Evolutionary conservation across 2,888 invertebrate species (phyloP).

Genomic region (Drosophila leonis): DNA sequence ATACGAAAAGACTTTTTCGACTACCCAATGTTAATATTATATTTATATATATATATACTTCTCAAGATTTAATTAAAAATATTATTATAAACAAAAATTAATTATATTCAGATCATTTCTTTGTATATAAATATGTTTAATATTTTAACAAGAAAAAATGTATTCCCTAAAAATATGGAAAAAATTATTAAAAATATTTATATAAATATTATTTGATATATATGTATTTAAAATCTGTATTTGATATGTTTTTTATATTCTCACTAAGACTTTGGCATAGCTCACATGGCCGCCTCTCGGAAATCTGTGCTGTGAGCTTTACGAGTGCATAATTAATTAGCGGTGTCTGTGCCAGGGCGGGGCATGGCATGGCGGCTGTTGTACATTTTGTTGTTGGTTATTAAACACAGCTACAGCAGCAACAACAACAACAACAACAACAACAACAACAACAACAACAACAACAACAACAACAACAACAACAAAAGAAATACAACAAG

Average conservation of each 20-base stretch:
- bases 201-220: neutral
- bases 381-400: constrained; percentile 49
- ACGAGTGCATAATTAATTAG: constrained; percentile 64
- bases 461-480: constrained; percentile 9
- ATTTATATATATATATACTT: too few relatives aligned
- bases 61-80: too few relatives aligned
- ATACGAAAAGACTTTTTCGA: too few relatives aligned
- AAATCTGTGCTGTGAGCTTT: constrained; percentile 2
- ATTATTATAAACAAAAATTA: too few relatives aligned
- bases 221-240: neutral
- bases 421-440: neutral
- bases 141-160: neutral
- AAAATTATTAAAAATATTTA: neutral
- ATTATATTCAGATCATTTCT: too few relatives aligned
- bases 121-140: neutral
- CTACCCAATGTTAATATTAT: too few relatives aligned
- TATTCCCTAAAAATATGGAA: neutral
- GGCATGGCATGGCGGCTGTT: constrained; percentile 22
- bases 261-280: neutral
- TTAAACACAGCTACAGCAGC: constrained; percentile 36
- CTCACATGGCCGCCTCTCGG: neutral
- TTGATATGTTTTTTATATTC: neutral
- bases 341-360: constrained; percentile 50
- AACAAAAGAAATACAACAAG: constrained; percentile 20
- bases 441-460: too few relatives aligned